phyloP scores from a whole-genome alignment of 2,113 vertebrate genomes.

The Cyphomyrus plagiostoma region DNA sequence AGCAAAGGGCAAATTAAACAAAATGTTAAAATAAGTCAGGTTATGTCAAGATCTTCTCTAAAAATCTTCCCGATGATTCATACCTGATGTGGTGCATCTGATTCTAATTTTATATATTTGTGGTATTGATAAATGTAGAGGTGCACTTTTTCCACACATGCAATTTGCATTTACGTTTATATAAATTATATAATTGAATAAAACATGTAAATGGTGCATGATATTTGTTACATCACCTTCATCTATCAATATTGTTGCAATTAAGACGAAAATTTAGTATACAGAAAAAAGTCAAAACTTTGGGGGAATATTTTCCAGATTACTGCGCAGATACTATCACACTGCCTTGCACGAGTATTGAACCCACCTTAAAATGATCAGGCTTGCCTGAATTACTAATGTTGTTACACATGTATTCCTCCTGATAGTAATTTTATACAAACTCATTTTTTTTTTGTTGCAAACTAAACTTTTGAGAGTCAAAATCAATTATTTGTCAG shows the following conservation, averaged over 20 bases:
- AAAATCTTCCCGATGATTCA: slow-evolving; percentile 23
- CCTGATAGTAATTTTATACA: background rate
- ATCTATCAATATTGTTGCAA: background rate
- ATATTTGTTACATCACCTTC: background rate
- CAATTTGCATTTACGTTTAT: background rate
- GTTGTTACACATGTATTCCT: background rate
- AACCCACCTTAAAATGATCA: background rate
- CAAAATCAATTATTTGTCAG: background rate
- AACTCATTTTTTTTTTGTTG: background rate
- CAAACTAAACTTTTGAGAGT: background rate
- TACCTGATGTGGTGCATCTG: slow-evolving; percentile 1
- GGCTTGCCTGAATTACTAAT: background rate
- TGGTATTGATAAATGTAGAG: background rate
- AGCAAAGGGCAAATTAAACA: background rate
- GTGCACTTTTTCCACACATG: background rate
- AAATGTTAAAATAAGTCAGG: slow-evolving; percentile 21
- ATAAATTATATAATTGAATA: background rate
- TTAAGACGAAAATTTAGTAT: background rate
- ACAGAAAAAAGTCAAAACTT: background rate
- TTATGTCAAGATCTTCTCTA: background rate
- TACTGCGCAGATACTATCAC: background rate
- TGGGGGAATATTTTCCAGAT: background rate
- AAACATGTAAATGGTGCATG: background rate
- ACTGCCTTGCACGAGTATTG: background rate
- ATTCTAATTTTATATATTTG: slow-evolving; percentile 16